A percentile compares a stretch with the other conserved stretches of the same genome.
phyloP scores from a whole-genome alignment of 2,888 invertebrate species.

The Boloria selene region DNA sequence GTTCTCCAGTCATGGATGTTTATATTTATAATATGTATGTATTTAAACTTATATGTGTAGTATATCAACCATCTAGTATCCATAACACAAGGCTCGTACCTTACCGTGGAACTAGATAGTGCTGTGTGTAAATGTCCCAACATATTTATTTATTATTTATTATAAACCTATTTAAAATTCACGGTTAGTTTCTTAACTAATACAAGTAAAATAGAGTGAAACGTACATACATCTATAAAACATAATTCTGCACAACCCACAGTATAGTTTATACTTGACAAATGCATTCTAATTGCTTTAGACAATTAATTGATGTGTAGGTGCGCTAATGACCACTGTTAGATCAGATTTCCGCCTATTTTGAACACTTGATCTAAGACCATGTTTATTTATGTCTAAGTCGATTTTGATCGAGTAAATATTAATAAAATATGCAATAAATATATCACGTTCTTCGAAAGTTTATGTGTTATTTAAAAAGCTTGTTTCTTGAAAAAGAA shows the following conservation, averaged over 20 bases:
- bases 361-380: conserved; percentile 13
- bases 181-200: too few relatives aligned
- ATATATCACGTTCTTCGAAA: neutral
- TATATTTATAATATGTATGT: too few relatives aligned
- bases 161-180: too few relatives aligned
- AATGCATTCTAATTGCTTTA: conserved; percentile 29
- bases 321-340: conserved; percentile 25
- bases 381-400: neutral
- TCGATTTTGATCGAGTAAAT: neutral
- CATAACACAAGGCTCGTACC: too few relatives aligned
- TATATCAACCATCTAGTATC: too few relatives aligned
- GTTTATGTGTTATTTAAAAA: neutral
- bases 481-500: too few relatives aligned
- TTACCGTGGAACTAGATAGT: too few relatives aligned
- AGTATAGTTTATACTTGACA: conserved; percentile 20
- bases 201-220: neutral
- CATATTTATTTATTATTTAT: too few relatives aligned
- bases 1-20: too few relatives aligned
- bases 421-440: conserved; percentile 5
- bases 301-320: conserved; percentile 29
- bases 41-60: too few relatives aligned
- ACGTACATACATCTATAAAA: neutral
- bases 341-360: conserved; percentile 18
- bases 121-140: too few relatives aligned
- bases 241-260: neutral